Evolutionary conservation across 2,888 invertebrate species (phyloP).

Genomic region (Gibbula magus): DNA sequence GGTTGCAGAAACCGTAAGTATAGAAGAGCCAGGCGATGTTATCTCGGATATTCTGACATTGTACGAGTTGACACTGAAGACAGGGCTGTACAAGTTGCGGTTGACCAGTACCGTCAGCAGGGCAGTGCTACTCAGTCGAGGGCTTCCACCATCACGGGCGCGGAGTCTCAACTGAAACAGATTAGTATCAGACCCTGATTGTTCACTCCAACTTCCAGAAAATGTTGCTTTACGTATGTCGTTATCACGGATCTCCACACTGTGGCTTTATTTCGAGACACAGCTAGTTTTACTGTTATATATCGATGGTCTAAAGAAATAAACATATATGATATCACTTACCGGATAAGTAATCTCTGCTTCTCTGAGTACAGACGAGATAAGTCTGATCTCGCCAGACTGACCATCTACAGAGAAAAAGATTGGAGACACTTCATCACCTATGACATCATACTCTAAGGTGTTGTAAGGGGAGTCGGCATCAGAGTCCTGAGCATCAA

Average conservation of each 20-base stretch:
- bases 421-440: slow-evolving; percentile 55
- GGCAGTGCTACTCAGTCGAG: slow-evolving; percentile 50
- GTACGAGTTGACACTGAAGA: slow-evolving; percentile 43
- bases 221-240: no score
- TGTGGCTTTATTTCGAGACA: no score
- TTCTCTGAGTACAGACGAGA: slow-evolving; percentile 38
- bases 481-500: slow-evolving; percentile 50
- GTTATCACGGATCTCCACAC: no score
- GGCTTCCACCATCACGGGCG: slow-evolving; percentile 62
- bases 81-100: slow-evolving; percentile 60
- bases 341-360: neutral
- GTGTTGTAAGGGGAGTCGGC: slow-evolving; percentile 58
- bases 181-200: no score
- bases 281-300: no score
- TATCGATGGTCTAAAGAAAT: neutral
- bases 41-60: slow-evolving; percentile 55
- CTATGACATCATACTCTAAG: slow-evolving; percentile 59
- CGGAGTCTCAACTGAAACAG: slow-evolving; percentile 48
- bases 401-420: slow-evolving; percentile 58
- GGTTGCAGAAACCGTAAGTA: slow-evolving; percentile 55
- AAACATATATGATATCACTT: neutral
- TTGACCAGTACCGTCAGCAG: slow-evolving; percentile 54
- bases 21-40: slow-evolving; percentile 50
- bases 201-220: no score
- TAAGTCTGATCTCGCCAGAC: slow-evolving; percentile 48